Conservation (phyloP, 1,140 invertebrate species). For the Lepeophtheirus salmonis region DNA sequence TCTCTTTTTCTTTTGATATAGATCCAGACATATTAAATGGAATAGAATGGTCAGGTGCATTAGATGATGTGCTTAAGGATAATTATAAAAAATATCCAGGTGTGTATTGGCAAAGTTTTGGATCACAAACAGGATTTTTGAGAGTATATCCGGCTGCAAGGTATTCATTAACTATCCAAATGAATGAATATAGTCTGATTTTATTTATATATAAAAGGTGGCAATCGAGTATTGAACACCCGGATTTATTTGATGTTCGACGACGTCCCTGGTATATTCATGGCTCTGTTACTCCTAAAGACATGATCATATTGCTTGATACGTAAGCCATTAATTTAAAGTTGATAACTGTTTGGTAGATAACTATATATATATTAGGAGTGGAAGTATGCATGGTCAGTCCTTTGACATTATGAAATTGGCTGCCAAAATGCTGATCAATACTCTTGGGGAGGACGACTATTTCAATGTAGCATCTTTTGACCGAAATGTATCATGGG, state of each 20-base stretch:
- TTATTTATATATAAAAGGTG: conserved; percentile 22
- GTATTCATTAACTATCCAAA: conserved; percentile 19
- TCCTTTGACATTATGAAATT: conserved; percentile 40
- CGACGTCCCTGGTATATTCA: conserved; percentile 36
- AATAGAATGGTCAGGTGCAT: conserved; percentile 29
- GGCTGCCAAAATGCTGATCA: conserved; percentile 37
- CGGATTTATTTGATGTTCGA: conserved; percentile 33
- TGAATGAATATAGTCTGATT: not conserved
- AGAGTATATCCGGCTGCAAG: conserved; percentile 30
- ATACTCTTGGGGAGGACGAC: conserved; percentile 40
- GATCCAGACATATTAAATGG: conserved; percentile 30
- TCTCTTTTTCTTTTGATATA: too few relatives aligned
- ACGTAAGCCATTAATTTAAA: conserved; percentile 26
- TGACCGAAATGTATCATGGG: conserved; percentile 28
- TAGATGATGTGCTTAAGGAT: conserved; percentile 30
- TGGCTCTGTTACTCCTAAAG: conserved; percentile 37
- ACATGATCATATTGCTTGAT: conserved; percentile 39
- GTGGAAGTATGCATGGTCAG: conserved; percentile 42
- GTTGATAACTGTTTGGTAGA: too few relatives aligned
- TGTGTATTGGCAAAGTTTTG: conserved; percentile 36
- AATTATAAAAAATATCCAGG: conserved; percentile 28
- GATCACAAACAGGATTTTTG: conserved; percentile 33
- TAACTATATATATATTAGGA: conserved; percentile 30
- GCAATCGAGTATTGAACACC: conserved; percentile 21
- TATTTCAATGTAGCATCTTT: conserved; percentile 40